Evolutionary conservation across 2,888 invertebrate genomes (phyloP).

Genomic region (Actias luna): DNA sequence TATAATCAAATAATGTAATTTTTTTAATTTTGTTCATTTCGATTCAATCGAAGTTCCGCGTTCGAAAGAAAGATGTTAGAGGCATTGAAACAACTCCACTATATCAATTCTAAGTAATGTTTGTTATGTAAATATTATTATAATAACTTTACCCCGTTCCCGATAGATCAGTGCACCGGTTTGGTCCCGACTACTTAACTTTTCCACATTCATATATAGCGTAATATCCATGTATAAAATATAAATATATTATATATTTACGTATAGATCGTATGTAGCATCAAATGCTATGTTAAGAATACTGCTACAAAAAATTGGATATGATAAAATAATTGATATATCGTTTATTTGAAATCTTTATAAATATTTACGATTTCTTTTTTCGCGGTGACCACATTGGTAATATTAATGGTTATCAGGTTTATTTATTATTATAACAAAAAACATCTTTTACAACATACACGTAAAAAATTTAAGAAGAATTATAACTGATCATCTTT

Average conservation of each 20-base stretch:
- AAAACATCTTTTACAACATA: neutral
- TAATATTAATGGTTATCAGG: neutral
- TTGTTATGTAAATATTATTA: constrained; percentile 44
- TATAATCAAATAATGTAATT: neutral
- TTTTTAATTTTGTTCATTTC: neutral
- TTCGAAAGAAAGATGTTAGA: constrained; percentile 20
- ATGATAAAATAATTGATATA: constrained; percentile 72
- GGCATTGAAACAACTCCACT: constrained; percentile 62
- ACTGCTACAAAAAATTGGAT: constrained; percentile 60
- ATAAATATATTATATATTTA: constrained; percentile 55
- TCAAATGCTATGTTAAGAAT: constrained; percentile 62
- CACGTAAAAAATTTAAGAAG: neutral
- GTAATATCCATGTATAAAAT: constrained; percentile 32
- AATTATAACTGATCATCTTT: neutral
- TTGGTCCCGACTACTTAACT: constrained; percentile 67
- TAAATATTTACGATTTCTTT: neutral
- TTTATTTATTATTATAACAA: neutral
- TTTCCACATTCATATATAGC: constrained; percentile 23
- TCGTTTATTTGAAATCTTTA: neutral
- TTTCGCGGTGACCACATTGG: neutral
- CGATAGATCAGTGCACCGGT: constrained; percentile 70
- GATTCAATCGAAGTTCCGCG: too few species aligned
- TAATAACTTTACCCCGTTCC: constrained; percentile 51
- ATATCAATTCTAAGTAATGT: constrained; percentile 30
- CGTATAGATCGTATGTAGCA: constrained; percentile 69